phyloP scores from a whole-genome alignment of 1,140 invertebrate species.

The Pararge aegeria region DNA sequence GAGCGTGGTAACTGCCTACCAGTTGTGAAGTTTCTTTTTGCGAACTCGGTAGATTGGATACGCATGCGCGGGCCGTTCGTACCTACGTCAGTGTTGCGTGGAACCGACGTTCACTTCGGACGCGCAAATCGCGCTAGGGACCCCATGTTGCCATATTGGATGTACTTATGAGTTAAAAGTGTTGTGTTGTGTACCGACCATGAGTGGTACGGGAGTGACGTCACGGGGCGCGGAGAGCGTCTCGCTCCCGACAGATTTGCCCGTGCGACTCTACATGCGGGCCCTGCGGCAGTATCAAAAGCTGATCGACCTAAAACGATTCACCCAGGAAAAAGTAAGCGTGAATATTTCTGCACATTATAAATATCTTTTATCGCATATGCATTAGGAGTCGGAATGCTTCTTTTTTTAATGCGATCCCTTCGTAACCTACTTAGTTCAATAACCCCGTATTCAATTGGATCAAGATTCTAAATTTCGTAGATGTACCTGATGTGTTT shows the following conservation, averaged over 20 bases:
- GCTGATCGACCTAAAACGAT: constrained; percentile 74
- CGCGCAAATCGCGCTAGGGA: constrained; percentile 59
- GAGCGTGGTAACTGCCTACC: constrained; percentile 41
- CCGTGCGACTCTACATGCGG: constrained; percentile 80
- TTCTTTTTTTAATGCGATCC: not conserved
- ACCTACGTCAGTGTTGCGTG: constrained; percentile 66
- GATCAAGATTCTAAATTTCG: too few relatives aligned
- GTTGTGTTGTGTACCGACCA: constrained; percentile 49
- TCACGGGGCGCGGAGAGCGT: constrained; percentile 56
- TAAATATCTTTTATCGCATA: constrained; percentile 19
- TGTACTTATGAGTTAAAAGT: constrained; percentile 61
- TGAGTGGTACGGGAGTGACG: constrained; percentile 66
- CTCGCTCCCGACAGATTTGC: constrained; percentile 79
- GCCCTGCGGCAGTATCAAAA: constrained; percentile 82
- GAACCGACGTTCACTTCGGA: constrained; percentile 73
- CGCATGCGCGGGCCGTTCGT: constrained; percentile 61
- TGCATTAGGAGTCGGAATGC: constrained; percentile 25
- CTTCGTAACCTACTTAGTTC: too few relatives aligned
- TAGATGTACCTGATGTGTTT: too few relatives aligned
- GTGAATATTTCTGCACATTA: constrained; percentile 21
- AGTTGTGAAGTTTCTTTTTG: constrained; percentile 67
- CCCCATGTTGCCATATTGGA: constrained; percentile 29
- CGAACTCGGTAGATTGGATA: constrained; percentile 50
- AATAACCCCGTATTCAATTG: constrained; percentile 34
- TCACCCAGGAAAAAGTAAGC: constrained; percentile 76